Percentiles rank a stretch among this genome's conserved stretches.
phyloP scores from a whole-genome alignment of 2,797 vertebrate genomes.

The Bradypodion pumilum region DNA sequence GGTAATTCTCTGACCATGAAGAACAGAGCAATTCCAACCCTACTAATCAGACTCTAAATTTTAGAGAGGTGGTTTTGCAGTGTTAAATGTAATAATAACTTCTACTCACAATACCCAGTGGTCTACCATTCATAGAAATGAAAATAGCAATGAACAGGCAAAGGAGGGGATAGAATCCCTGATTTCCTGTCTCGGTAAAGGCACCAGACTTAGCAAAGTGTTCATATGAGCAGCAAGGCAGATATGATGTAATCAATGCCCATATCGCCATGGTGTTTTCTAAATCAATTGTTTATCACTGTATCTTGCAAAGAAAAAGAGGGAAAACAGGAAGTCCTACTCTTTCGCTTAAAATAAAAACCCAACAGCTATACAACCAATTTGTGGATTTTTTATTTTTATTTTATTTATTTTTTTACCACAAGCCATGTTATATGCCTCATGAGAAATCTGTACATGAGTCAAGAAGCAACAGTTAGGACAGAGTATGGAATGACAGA shows the following conservation, averaged over 20 bases:
- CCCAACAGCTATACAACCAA: not conserved
- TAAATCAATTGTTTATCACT: not conserved
- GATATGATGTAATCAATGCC: not conserved
- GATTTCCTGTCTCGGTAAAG: not conserved
- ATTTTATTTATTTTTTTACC: too few relatives aligned
- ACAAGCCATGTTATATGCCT: not conserved
- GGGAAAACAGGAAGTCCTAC: too few relatives aligned
- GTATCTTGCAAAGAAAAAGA: not conserved
- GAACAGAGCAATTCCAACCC: not conserved
- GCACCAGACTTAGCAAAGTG: not conserved
- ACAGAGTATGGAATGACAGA: too few relatives aligned
- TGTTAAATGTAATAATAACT: not conserved
- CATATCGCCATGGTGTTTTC: not conserved
- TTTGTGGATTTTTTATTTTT: not conserved
- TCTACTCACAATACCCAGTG: not conserved
- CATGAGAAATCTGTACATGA: too few relatives aligned
- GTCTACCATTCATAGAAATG: not conserved
- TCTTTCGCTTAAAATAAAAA: not conserved
- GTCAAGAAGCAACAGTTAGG: too few relatives aligned
- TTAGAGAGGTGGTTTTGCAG: not conserved
- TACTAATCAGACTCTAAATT: not conserved
- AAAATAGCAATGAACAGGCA: not conserved
- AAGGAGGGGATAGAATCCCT: not conserved
- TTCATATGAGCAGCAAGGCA: not conserved
- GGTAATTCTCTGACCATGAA: not conserved